Evolutionary conservation across 2,113 vertebrate species (phyloP), one percentile per base, ranked within the genome.

Genomic region (Epinephelus cyanopodus): DNA sequence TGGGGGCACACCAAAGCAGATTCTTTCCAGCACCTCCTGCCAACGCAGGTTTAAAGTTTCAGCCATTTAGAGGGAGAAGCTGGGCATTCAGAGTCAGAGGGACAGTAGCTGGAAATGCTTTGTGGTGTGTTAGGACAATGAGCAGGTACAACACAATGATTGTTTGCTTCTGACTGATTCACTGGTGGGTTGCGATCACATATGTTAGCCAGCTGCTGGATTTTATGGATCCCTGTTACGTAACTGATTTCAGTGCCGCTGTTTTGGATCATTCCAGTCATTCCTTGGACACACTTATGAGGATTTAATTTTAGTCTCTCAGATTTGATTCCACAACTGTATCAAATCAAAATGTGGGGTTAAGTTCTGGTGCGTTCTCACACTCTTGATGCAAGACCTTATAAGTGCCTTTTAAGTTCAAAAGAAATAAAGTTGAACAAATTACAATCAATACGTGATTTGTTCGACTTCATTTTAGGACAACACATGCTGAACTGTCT

Each of bases 151-250:
- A 29, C 54, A 9, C 56, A 58, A 48, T 66, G 15, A 42, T 18
- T 3, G 3, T 69, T 73, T 58, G 5, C 25, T 47, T 73, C 37
- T 50, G 66, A 65, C 23, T 48, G 33, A 52, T 68, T 56, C 21
- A 68, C 37, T 33, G 33, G 54, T 25, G 25, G 66, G 29, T 33
- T 84, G n/a, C 10, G 15, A 68, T 78, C n/a, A 53, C 88, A 90
- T 65, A 85, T 92, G 87, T 74, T 0, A 48, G 6, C 54, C 87
- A 92, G 82, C 84, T 90, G 92, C 45, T 75, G 54, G 39, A n/a
- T 33, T 70, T 71, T 45, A 11, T 86, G 84, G 87, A 89, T 73
- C 37, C 19, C 0, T 2, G n/a, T 86, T 78, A 56, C 77, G 73
- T 82, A 81, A 84, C 25, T 18, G 48, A 84, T 68, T 50, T 0